Percentiles rank a stretch among this genome's conserved stretches.
Evolutionary conservation across 2,888 invertebrate species (phyloP).

Genomic region (Drosophila lacicola): DNA sequence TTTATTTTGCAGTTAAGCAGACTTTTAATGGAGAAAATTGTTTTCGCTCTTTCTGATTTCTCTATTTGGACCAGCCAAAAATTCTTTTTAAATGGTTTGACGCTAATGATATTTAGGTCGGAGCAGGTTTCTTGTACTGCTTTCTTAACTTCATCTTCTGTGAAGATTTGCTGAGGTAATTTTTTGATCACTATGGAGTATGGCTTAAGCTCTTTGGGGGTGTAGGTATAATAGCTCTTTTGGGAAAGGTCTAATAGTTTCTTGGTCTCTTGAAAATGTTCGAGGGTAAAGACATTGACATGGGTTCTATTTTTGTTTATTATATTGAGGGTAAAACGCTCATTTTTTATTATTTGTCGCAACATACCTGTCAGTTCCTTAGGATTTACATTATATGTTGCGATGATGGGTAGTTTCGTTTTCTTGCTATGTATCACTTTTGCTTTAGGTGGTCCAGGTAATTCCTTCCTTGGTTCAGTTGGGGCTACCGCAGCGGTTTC

Average conservation of each 20-base stretch:
- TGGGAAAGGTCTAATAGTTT: not conserved
- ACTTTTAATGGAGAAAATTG: not conserved
- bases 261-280: not conserved
- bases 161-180: not conserved
- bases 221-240: not conserved
- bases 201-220: not conserved
- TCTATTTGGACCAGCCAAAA: slow-evolving; percentile 7
- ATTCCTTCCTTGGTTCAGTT: too few species aligned
- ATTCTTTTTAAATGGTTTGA: not conserved
- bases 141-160: not conserved
- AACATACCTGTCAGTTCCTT: too few species aligned
- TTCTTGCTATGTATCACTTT: too few species aligned
- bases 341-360: too few species aligned
- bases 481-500: too few species aligned
- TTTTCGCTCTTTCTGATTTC: not conserved
- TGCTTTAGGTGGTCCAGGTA: too few species aligned
- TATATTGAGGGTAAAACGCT: too few species aligned
- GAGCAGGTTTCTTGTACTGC: not conserved
- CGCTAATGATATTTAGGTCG: fast-evolving
- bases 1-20: slow-evolving; percentile 1
- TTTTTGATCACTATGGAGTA: not conserved
- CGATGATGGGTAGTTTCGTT: too few species aligned
- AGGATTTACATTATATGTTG: too few species aligned
- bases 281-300: not conserved
- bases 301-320: slow-evolving; percentile 5